phyloP scores from a whole-genome alignment of 2,797 vertebrate genomes.

The Diplodus sargus region DNA sequence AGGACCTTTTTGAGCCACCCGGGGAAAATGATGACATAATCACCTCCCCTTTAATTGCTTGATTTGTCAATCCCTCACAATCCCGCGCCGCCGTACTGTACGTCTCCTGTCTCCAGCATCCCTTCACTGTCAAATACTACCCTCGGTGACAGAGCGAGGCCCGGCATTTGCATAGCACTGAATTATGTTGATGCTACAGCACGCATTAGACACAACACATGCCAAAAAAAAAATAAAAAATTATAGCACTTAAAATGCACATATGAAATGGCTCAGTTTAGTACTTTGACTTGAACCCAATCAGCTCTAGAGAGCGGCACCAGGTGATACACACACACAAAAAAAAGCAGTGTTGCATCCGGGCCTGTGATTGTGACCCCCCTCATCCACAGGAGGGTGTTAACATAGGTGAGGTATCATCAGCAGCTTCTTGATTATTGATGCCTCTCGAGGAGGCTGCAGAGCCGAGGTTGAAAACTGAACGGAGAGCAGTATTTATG shows the following conservation, averaged over 20 bases:
- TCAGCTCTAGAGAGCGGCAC: slow-evolving; percentile 31
- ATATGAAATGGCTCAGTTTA: slow-evolving; percentile 47
- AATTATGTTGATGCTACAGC: slow-evolving; percentile 59
- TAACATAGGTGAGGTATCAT: slow-evolving; percentile 3
- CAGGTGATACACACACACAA: slow-evolving; percentile 34
- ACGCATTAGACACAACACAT: slow-evolving; percentile 46
- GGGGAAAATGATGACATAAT: slow-evolving; percentile 86
- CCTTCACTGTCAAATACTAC: slow-evolving; percentile 53
- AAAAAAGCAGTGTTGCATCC: slow-evolving; percentile 27
- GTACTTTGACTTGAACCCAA: slow-evolving; percentile 50
- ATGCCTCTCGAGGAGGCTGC: slow-evolving; percentile 14
- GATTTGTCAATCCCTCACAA: slow-evolving; percentile 80
- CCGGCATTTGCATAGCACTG: slow-evolving; percentile 62
- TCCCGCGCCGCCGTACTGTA: slow-evolving; percentile 37
- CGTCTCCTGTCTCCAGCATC: slow-evolving; percentile 51
- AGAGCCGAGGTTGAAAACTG: slow-evolving; percentile 40
- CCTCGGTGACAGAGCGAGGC: slow-evolving; percentile 45
- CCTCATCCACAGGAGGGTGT: slow-evolving; percentile 12
- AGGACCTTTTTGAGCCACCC: slow-evolving; percentile 71
- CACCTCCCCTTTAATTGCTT: slow-evolving; percentile 82
- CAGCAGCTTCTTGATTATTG: slow-evolving; percentile 30
- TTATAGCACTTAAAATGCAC: slow-evolving; percentile 53
- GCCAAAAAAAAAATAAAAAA: slow-evolving; percentile 37
- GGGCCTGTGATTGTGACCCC: slow-evolving; percentile 9
- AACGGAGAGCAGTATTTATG: slow-evolving; percentile 49